phyloP scores from a whole-genome alignment of 2,888 invertebrate genomes.

The Lasioglossum morio region DNA sequence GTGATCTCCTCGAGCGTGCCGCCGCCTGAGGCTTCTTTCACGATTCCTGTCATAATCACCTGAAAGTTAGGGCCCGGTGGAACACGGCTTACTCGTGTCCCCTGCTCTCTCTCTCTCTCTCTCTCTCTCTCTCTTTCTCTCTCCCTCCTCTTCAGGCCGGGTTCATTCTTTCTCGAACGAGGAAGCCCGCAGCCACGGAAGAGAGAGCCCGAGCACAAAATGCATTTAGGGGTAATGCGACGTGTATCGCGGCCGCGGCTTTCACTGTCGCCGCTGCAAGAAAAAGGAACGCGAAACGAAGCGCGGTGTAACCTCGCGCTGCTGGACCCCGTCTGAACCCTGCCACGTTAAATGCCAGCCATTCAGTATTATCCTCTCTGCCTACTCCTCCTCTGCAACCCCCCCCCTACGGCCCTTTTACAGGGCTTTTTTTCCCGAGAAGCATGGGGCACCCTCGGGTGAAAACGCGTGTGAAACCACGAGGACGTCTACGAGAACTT shows the following conservation, averaged over 20 bases:
- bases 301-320: constrained; percentile 61
- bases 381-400: background rate
- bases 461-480: constrained; percentile 49
- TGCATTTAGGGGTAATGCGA: constrained; percentile 81
- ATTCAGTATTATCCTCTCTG: constrained; percentile 76
- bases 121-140: constrained; percentile 14
- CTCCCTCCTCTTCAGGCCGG: constrained; percentile 47
- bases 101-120: constrained; percentile 33
- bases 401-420: background rate
- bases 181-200: constrained; percentile 47
- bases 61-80: constrained; percentile 72
- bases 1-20: constrained; percentile 64
- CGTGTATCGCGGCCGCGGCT: constrained; percentile 75
- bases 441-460: constrained; percentile 23
- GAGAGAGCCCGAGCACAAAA: constrained; percentile 70
- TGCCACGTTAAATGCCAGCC: constrained; percentile 77
- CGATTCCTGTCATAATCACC: constrained; percentile 81
- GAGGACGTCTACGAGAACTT: constrained; percentile 55
- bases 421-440: background rate
- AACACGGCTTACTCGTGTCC: constrained; percentile 23
- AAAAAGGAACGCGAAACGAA: constrained; percentile 60
- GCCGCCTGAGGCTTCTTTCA: constrained; percentile 76
- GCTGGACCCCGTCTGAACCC: constrained; percentile 62
- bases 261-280: constrained; percentile 77
- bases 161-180: constrained; percentile 66